phyloP scores from a whole-genome alignment of 1,140 invertebrate species.

The Mercenaria mercenaria region DNA sequence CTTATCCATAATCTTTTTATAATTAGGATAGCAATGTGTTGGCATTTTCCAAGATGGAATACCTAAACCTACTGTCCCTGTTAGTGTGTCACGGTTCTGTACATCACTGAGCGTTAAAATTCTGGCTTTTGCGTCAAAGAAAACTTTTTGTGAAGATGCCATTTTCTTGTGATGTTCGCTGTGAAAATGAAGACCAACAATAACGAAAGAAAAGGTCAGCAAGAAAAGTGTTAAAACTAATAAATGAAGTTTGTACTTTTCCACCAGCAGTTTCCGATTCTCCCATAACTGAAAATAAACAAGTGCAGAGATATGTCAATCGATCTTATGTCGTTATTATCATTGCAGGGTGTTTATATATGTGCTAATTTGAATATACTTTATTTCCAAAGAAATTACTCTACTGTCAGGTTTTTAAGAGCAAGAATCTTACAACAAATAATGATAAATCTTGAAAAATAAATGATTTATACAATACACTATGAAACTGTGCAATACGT shows the following conservation, averaged over 20 bases:
- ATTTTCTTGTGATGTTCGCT: conserved; percentile 68
- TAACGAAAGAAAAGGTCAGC: conserved; percentile 73
- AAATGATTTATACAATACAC: too few species aligned
- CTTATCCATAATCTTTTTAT: conserved; percentile 69
- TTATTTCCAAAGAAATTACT: too few species aligned
- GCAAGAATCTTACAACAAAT: too few species aligned
- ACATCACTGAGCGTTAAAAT: conserved; percentile 70
- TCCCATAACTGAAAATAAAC: conserved; percentile 69
- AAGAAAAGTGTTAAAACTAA: conserved; percentile 77
- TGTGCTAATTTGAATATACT: too few species aligned
- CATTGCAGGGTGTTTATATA: too few species aligned
- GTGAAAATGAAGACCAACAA: conserved; percentile 79
- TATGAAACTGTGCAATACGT: too few species aligned
- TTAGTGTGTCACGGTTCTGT: conserved; percentile 64
- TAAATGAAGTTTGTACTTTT: conserved; percentile 78
- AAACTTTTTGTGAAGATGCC: conserved; percentile 75
- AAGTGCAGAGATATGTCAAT: too few species aligned
- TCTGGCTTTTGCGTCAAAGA: conserved; percentile 74
- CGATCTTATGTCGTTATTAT: too few species aligned
- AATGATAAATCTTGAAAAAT: too few species aligned
- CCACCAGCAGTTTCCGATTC: conserved; percentile 65
- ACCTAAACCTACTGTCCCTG: conserved; percentile 72
- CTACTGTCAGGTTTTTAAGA: too few species aligned
- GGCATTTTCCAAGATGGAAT: conserved; percentile 80
- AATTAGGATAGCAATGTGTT: conserved; percentile 74